Evolutionary conservation across 2,888 invertebrate species (phyloP), one percentile per base, ranked within the genome.

Genomic region (Oscheius sp.): DNA sequence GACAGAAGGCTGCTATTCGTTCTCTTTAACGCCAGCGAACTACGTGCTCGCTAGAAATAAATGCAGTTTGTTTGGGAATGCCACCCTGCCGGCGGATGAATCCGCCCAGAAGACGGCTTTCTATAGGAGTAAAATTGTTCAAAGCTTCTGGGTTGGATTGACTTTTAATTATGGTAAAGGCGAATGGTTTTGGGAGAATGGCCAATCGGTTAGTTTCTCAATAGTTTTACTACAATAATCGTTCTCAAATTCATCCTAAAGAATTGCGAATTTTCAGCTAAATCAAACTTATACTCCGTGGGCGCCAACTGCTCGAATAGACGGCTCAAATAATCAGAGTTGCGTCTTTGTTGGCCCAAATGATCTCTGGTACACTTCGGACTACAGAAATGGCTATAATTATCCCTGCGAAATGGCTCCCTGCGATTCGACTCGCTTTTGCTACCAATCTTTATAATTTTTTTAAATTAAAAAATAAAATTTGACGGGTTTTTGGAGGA

Each of bases 21-120:
- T 29, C 17, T 17, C 45, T 2, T 27, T 25, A 8, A 45, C 29
- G 1, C 45, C n/a, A 10, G 27, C 29, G 1, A 61, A 29, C 42
- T 61, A 34, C 37, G 20, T 10, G 2, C 8, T 57, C 20, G 57
- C 57, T 25, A 15, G n/a, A 6, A 34, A 23, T 15, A 34, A 25
- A 2, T 57, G 57, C 10, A 25, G 33, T n/a, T 15, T 37, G 12
- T 23, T 23, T 20, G 3, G 39, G 3, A 25, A 20, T 5, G 33
- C 23, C 15, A 20, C 39, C 17, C 12, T 61, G 5, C 45, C 61
- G 0, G 29, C 29, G 12, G 61, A 42, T 25, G 45, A 42, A 25
- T 61, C 61, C 8, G 17, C 10, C 10, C 17, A 61, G n/a, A 61
- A 61, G 31, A 61, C 61, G n/a, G 29, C 27, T 12, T 61, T 61